Conservation (phyloP, 2,113 vertebrate species). For the Ahaetulla prasina region DNA sequence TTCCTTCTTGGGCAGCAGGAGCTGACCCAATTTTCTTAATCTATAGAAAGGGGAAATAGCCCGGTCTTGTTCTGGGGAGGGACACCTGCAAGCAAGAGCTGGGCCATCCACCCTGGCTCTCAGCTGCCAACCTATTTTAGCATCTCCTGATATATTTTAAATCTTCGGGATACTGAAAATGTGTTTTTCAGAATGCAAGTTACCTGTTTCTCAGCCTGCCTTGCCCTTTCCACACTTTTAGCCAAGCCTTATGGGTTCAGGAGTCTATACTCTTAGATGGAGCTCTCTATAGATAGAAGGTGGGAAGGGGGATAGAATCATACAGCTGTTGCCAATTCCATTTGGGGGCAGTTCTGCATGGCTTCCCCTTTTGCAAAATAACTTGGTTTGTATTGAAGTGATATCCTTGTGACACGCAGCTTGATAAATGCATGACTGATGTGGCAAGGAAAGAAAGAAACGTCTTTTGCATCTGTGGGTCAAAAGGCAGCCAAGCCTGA, state of each 20-base stretch:
- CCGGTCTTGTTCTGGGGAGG: neutral
- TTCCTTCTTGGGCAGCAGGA: neutral
- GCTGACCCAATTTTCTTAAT: neutral
- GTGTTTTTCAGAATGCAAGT: neutral
- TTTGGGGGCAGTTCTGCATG: neutral
- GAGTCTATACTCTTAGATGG: neutral
- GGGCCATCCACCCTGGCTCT: neutral
- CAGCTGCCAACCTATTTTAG: neutral
- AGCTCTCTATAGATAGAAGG: neutral
- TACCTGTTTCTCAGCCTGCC: neutral
- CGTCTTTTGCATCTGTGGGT: neutral
- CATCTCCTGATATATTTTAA: neutral
- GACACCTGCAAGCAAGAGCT: neutral
- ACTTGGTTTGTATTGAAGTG: too few relatives aligned
- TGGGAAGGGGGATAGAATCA: neutral
- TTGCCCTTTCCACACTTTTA: neutral
- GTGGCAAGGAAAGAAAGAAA: neutral
- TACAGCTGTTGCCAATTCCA: neutral
- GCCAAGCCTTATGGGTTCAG: neutral
- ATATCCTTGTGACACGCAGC: neutral
- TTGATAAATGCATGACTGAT: neutral
- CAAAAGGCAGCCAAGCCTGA: neutral
- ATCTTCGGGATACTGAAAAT: neutral
- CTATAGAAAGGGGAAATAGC: neutral
- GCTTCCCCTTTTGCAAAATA: neutral